These are phyloP conservation scores for Bradypus variegatus DNA, from an alignment of 2,797 vertebrate species.

Conservation along the genomic window DNA sequence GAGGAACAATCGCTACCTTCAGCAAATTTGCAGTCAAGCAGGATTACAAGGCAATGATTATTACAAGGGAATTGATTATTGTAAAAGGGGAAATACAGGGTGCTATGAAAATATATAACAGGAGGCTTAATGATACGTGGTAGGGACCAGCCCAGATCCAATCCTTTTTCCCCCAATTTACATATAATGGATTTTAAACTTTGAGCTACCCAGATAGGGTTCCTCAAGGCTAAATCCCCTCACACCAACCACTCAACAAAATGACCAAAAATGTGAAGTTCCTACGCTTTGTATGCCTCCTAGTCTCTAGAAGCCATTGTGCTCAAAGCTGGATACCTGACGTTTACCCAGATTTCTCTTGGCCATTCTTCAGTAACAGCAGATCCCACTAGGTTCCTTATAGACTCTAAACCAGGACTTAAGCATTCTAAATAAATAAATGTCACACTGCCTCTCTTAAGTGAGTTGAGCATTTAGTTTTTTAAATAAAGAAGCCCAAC, in stretches of 20 bases:
- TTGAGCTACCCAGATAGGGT: background rate
- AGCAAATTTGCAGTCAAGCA: slow-evolving; percentile 1
- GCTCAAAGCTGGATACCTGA: background rate
- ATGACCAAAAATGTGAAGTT: background rate
- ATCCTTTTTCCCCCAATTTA: background rate
- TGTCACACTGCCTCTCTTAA: background rate
- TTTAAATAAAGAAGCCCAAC: background rate
- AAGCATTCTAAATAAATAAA: slow-evolving; percentile 7
- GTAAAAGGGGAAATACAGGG: background rate
- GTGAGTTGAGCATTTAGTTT: background rate
- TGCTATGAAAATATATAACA: background rate
- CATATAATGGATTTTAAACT: background rate
- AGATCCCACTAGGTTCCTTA: background rate
- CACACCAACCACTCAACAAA: background rate
- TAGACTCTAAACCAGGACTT: background rate
- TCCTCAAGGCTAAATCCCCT: background rate
- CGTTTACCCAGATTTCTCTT: background rate
- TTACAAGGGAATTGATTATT: slow-evolving; percentile 9
- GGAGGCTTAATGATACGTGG: background rate
- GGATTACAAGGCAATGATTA: background rate
- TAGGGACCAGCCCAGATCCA: background rate
- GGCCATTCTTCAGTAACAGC: background rate
- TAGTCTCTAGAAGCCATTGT: slow-evolving; percentile 15
- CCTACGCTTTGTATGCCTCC: background rate
- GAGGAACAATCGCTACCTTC: background rate